Evolutionary conservation across 2,888 invertebrate genomes (phyloP).

Genomic region (Onchidella celtica): DNA sequence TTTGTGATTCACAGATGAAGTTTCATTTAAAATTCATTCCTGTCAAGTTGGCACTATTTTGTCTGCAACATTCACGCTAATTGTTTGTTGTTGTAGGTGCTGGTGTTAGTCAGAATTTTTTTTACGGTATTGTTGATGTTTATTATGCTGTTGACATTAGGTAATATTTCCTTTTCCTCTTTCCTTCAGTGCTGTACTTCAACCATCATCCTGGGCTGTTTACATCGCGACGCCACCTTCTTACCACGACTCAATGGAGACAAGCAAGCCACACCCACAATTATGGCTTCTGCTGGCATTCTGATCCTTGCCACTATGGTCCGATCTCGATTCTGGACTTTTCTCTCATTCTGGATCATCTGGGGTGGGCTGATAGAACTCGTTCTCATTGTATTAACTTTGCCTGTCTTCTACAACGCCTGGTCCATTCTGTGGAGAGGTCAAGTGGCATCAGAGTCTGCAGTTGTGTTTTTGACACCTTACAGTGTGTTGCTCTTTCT

Average conservation of each 20-base stretch:
- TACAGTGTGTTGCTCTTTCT: slow-evolving; percentile 64
- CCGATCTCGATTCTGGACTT: slow-evolving; percentile 62
- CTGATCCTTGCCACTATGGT: slow-evolving; percentile 61
- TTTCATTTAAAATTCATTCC: too few species aligned
- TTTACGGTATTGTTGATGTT: too few species aligned
- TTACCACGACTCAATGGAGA: slow-evolving; percentile 61
- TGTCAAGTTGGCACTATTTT: too few species aligned
- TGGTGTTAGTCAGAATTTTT: too few species aligned
- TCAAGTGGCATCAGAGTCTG: slow-evolving; percentile 62
- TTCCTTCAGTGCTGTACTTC: slow-evolving; percentile 69
- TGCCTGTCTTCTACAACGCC: slow-evolving; percentile 66
- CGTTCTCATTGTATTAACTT: slow-evolving; percentile 55
- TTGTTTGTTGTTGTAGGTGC: too few species aligned
- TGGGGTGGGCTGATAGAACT: slow-evolving; percentile 66
- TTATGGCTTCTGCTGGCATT: slow-evolving; percentile 61
- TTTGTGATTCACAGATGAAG: too few species aligned
- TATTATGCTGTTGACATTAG: slow-evolving; percentile 2
- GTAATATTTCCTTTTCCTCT: neutral
- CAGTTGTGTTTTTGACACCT: slow-evolving; percentile 70
- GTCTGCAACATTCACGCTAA: too few species aligned
- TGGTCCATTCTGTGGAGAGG: slow-evolving; percentile 70
- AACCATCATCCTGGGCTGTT: slow-evolving; percentile 65
- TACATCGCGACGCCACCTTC: slow-evolving; percentile 67
- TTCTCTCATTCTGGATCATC: neutral
- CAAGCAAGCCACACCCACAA: slow-evolving; percentile 69